A percentile compares a stretch with the other conserved stretches of the same genome.
Conservation (phyloP, 2,113 vertebrate species). For the Platichthys flesus region DNA sequence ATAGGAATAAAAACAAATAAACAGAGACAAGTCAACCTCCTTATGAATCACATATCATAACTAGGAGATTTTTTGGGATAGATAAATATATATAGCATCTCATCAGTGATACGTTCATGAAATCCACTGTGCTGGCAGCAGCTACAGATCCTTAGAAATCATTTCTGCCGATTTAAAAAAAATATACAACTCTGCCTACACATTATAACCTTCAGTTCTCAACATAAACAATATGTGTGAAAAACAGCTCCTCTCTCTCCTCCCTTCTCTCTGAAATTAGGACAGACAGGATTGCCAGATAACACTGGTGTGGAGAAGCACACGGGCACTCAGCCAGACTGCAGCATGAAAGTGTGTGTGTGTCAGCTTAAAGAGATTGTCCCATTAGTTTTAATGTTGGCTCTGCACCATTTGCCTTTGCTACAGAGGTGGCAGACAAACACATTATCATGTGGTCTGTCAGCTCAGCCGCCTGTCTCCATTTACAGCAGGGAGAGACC, state of each 20-base stretch:
- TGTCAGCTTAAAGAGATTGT: slow-evolving; percentile 8
- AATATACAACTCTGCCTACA: not conserved
- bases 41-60: slow-evolving; percentile 6
- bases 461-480: slow-evolving; percentile 10
- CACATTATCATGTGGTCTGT: slow-evolving; percentile 12
- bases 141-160: too few species aligned
- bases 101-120: too few species aligned
- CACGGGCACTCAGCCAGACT: slow-evolving; percentile 32
- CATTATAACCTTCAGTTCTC: slow-evolving; percentile 4
- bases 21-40: not conserved
- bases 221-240: slow-evolving; percentile 30
- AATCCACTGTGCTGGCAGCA: too few species aligned
- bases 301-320: slow-evolving; percentile 33
- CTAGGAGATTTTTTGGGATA: not conserved
- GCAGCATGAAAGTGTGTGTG: slow-evolving; percentile 19
- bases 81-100: too few species aligned
- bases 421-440: slow-evolving; percentile 35
- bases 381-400: slow-evolving; percentile 21
- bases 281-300: slow-evolving; percentile 34
- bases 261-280: slow-evolving; percentile 35
- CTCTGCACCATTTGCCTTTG: slow-evolving; percentile 41
- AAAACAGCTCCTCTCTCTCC: slow-evolving; percentile 9
- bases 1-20: not conserved
- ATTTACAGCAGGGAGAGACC: not conserved
- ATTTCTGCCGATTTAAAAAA: not conserved